Base-by-base conservation (phyloP, 1,140 invertebrate species). In the Sarcophaga peregrina region DNA sequence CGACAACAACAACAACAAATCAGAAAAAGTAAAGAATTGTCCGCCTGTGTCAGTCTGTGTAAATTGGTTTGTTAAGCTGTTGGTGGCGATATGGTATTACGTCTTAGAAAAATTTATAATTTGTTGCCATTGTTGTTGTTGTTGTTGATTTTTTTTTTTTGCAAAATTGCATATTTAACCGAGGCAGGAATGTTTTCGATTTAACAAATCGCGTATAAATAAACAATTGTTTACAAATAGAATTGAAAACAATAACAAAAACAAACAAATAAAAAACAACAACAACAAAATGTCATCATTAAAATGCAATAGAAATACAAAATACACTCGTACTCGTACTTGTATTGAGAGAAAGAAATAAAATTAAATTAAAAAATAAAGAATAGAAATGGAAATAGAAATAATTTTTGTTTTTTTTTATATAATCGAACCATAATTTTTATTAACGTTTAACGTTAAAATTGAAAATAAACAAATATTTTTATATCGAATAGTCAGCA, bases 181-280 rank as follows among this genome's bases (percentile, higher is more conserved):
- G 25, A 37, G 25, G 54, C 11, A 58, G 6, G 54, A 58, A 58
- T 58, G 54, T 58, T 6, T 58, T 58, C 13, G 54, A 58, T 9
- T 37, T 37, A 37, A 37, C 25, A 37, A 37, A 37, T 37, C 25
- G 25, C 25, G 25, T 37, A 37, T 37, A 58, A 58, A 11, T 58
- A 58, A 58, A 58, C 54, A 58, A 58, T 58, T 58, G 54, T 58
- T 58, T 58, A 58, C 54, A 58, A 58, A 58, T 58, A 58, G 54
- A 58, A 58, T 58, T 58, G 11, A 58, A 58, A 58, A 58, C 11
- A 58, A 58, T 11, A 15, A 58, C 9, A 13, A 13, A 11, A 58
- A 58, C 13, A 58, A 58, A 58, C 0, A 58, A 58, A 58, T 58
- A 10, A 15, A 58, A 58, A 58, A 58, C 54, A 58, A 58, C 11